Base-by-base conservation (phyloP, 2,113 vertebrate species). In the Zosterops pallidus region DNA sequence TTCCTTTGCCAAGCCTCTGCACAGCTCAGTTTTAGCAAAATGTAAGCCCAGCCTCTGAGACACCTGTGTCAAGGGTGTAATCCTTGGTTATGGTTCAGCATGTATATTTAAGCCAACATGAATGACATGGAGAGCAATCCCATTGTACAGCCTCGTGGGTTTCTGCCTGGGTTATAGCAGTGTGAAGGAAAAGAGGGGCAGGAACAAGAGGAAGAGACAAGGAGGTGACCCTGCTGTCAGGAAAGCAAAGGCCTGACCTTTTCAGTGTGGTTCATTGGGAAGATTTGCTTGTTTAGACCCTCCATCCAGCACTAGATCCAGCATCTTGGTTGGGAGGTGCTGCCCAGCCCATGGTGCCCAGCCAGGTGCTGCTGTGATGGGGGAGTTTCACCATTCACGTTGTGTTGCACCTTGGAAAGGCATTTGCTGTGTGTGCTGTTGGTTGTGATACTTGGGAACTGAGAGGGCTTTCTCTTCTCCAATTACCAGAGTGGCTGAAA, bases 251-350 rank as follows among this genome's bases (percentile, higher is more conserved):
- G 31, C 31, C 55, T 86, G 59, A 17, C n/a, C 50, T 25, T 68
- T 39, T 20, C 55, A 22, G 46, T 1, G 0, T 0, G 1, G 35
- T 37, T 52, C 53, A 37, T 28, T 0, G 0, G 35, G 33, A 14
- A 64, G 67, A 59, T 76, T 53, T 80, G 59, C n/a, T 68, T 26
- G 16, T 42, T 63, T 5, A 3, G 41, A 22, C 12, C 6, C 44
- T 82, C 46, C 25, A 28, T 13, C 59, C 59, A 62, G 59, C 59
- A 41, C 37, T 9, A 28, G 59, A 37, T 20, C 37, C 64, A 74
- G 46, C 26, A 67, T 14, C 29, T 63, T 39, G 46, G 50, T 0
- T 3, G 1, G 68, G n/a, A 74, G 55, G 7, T 57, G 68, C 87
- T 86, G 57, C 67, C 70, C 1, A 1, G 69, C 69, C 39, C 37